Evolutionary conservation across 2,113 vertebrate genomes (phyloP).

Genomic region (Xiphophorus couchianus): DNA sequence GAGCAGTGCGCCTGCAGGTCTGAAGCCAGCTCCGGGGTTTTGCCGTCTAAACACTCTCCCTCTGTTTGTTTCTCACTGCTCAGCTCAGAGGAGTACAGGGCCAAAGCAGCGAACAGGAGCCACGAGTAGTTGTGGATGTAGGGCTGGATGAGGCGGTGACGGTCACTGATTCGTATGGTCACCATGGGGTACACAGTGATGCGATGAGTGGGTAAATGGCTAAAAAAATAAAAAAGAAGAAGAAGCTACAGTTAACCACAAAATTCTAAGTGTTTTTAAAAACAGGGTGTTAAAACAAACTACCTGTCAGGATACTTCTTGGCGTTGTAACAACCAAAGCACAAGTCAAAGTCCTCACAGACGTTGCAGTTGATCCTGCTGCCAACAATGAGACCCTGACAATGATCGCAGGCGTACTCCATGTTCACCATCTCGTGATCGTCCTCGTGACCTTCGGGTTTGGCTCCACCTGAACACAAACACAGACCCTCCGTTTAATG

Average conservation of each 20-base stretch:
- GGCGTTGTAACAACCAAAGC: conserved; percentile 94
- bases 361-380: conserved; percentile 95
- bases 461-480: conserved; percentile 87
- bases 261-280: not conserved
- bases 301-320: conserved; percentile 97
- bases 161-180: conserved; percentile 93
- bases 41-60: conserved; percentile 76
- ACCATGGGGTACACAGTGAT: conserved; percentile 94
- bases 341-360: conserved; percentile 97
- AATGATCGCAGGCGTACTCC: conserved; percentile 96
- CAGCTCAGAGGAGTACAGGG: conserved; percentile 91
- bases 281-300: not conserved
- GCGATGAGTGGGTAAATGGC: conserved; percentile 94
- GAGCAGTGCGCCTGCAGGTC: conserved; percentile 86
- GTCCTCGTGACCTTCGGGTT: conserved; percentile 95
- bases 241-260: not conserved
- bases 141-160: conserved; percentile 93
- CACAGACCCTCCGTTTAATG: not conserved
- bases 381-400: conserved; percentile 96
- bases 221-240: conserved; percentile 56
- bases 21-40: conserved; percentile 71
- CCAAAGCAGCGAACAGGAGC: conserved; percentile 92
- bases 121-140: conserved; percentile 98
- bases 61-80: conserved; percentile 79
- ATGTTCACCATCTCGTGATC: conserved; percentile 98